Conservation (phyloP, 2,888 invertebrate species). For the Ophion obscuratus region DNA sequence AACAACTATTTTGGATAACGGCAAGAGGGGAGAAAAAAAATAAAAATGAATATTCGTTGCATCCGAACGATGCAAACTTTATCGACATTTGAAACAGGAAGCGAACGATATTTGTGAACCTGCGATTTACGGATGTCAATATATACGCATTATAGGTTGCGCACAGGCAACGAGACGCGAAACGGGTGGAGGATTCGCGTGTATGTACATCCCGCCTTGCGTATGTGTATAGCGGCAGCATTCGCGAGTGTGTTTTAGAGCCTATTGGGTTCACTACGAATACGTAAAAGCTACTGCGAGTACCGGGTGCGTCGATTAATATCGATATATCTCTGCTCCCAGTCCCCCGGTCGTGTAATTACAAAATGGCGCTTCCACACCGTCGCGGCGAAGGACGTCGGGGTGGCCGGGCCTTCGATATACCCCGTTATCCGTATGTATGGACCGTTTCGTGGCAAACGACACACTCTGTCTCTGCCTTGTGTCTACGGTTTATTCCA, state of each 20-base stretch:
- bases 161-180: background rate
- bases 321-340: conserved; percentile 70
- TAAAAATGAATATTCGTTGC: no score
- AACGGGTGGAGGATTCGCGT: background rate
- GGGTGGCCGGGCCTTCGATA: background rate
- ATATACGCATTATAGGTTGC: background rate
- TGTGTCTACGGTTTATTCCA: no score
- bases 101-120: background rate
- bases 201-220: no score
- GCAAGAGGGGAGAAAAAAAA: no score
- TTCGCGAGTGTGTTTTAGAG: background rate
- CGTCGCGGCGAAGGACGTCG: conserved; percentile 45
- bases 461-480: background rate
- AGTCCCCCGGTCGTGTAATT: conserved; percentile 68
- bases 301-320: conserved; percentile 70
- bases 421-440: background rate
- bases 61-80: background rate
- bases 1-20: no score
- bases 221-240: background rate
- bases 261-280: background rate
- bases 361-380: conserved; percentile 72
- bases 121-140: conserved; percentile 1
- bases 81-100: conserved; percentile 1
- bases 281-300: background rate
- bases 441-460: background rate